Base-by-base conservation (phyloP, 2,797 vertebrate genomes). In the Crypturellus tataupa region DNA sequence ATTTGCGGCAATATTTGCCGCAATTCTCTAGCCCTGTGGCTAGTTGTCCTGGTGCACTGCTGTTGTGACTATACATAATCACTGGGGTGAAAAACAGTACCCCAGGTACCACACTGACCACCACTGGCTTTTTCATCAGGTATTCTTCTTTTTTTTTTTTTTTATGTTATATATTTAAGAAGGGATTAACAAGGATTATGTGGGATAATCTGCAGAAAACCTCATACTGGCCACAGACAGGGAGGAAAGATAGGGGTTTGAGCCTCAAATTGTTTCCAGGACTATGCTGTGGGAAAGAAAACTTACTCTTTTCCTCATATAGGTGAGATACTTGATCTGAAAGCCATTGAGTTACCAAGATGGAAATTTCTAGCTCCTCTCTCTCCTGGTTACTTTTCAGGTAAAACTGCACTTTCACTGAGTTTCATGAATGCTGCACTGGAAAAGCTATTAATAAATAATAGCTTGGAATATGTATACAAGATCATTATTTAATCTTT, bases 401-500 rank as follows among this genome's bases (percentile, higher is more conserved):
- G 73, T 91, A 53, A 87, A 93, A 63, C 55, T 78, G 20, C 44
- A 10, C 13, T 89, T 85, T 81, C 47, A 55, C 29, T 15, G 10
- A 81, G 73, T 81, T 80, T 77, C 70, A 46, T 87, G 89, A 97
- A 96, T 87, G 78, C 87, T 95, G 90, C 88, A 83, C 67, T 90
- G 80, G 71, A 96, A 96, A 93, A 94, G 89, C 83, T 91, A 91
- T 96, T 93, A 94, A 97, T 98, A 98, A 98, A 97, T 97, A 96
- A 97, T 97, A 97, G 86, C 81, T 97, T 90, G 96, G 96, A 96
- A 95, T 95, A 97, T 97, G 97, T 97, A 97, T 97, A 96, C 96
- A 95, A 71, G 95, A 98, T 98, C 97, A 98, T 98, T 97, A 98
- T 98, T 98, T 98, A 98, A 98, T 97, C 97, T 98, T 98, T 97